Percentiles rank a stretch among this genome's conserved stretches.
Conservation (phyloP, 2,113 vertebrate species). For the Phasianus colchicus region DNA sequence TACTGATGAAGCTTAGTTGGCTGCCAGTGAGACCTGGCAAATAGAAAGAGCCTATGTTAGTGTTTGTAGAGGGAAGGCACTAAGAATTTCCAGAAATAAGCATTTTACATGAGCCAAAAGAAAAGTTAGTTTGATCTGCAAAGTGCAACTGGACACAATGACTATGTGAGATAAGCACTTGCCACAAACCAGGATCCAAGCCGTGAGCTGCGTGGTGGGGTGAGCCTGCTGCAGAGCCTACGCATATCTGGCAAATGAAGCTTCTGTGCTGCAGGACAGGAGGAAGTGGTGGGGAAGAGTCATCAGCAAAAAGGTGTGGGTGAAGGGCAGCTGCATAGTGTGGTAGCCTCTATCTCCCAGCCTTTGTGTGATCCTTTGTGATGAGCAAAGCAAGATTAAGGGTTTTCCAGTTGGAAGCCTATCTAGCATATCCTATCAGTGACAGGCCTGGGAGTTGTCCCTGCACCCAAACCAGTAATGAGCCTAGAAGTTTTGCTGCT, state of each 20-base stretch:
- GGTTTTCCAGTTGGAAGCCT: neutral
- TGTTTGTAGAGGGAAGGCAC: neutral
- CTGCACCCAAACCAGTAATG: neutral
- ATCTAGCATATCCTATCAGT: neutral
- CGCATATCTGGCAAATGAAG: neutral
- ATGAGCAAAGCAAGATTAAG: neutral
- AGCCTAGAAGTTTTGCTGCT: neutral
- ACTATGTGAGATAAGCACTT: neutral
- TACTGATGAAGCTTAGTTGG: neutral
- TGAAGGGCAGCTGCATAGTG: neutral
- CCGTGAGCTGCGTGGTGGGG: neutral
- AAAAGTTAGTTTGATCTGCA: neutral
- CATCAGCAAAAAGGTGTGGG: neutral
- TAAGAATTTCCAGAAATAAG: neutral
- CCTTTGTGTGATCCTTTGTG: neutral
- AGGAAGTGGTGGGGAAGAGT: accelerated
- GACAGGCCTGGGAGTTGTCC: neutral
- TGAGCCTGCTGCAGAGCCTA: accelerated
- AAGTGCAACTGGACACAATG: neutral
- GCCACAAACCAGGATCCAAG: neutral
- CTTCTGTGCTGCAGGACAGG: neutral
- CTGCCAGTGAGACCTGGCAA: neutral
- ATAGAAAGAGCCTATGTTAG: neutral
- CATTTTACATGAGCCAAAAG: neutral
- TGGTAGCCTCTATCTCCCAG: neutral